Percentiles rank a stretch among this genome's conserved stretches.
Evolutionary conservation across 35 echinoderm and acorn worm genomes (phyloP).

Genomic region (Stichopus chloronotus): DNA sequence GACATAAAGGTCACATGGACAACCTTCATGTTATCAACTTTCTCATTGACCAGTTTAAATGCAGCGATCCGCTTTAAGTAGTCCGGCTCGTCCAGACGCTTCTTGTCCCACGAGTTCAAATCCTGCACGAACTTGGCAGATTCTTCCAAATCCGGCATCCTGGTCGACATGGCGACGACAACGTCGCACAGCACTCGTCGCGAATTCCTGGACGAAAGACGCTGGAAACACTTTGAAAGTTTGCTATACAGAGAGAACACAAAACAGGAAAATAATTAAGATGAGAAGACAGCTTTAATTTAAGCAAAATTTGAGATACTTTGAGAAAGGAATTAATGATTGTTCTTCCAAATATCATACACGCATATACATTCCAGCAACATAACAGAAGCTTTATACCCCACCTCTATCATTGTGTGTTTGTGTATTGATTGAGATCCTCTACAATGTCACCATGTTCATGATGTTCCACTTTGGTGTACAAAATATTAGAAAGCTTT

Average conservation of each 20-base stretch:
- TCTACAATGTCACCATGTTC: too few species aligned
- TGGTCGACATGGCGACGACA: constrained; percentile 75
- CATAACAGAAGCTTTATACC: too few species aligned
- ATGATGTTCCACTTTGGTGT: too few species aligned
- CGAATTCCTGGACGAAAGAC: constrained; percentile 62
- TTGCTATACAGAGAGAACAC: constrained; percentile 31
- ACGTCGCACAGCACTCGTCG: constrained; percentile 69
- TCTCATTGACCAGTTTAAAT: constrained; percentile 75
- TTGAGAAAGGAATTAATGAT: too few species aligned
- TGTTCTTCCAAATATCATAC: too few species aligned
- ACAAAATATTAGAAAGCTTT: too few species aligned
- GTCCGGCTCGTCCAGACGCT: constrained; percentile 83
- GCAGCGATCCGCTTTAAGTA: constrained; percentile 64
- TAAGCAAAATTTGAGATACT: too few species aligned
- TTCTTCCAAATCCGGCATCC: constrained; percentile 48
- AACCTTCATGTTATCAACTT: constrained; percentile 43
- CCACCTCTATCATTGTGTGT: too few species aligned
- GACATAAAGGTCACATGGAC: constrained; percentile 71
- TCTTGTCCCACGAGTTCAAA: constrained; percentile 88
- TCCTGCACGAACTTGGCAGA: constrained; percentile 56
- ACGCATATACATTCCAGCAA: too few species aligned
- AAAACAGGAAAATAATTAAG: background rate
- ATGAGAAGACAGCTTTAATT: too few species aligned
- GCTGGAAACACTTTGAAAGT: constrained; percentile 75
- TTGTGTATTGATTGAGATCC: too few species aligned